Evolutionary conservation across 2,113 vertebrate genomes (phyloP).

Genomic region (Pteropus alecto): DNA sequence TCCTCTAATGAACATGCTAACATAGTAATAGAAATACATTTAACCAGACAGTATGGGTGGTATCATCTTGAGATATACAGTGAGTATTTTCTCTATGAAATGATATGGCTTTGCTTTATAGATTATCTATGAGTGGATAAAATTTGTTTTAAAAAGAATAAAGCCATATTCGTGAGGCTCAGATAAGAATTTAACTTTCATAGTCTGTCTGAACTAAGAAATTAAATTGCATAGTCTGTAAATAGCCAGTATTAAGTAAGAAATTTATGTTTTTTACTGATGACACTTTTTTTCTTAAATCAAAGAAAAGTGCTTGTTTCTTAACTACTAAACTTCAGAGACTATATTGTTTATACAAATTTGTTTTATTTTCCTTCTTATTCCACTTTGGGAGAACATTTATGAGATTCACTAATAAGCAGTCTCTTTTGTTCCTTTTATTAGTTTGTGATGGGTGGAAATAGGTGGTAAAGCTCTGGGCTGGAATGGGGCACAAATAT

Average conservation of each 20-base stretch:
- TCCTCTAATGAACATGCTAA: not conserved
- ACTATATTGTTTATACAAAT: not conserved
- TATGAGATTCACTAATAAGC: not conserved
- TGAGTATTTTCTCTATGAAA: not conserved
- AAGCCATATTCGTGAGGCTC: not conserved
- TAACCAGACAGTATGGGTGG: not conserved
- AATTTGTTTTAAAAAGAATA: not conserved
- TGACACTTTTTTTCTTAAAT: constrained; percentile 12
- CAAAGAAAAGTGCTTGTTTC: not conserved
- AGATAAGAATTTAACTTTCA: constrained; percentile 32
- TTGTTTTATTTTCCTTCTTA: not conserved
- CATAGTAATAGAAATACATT: not conserved
- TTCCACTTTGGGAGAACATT: not conserved
- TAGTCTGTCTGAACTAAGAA: not conserved
- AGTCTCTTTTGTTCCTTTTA: not conserved
- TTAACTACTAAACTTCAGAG: not conserved
- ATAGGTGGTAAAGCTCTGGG: not conserved
- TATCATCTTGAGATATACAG: not conserved
- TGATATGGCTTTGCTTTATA: not conserved
- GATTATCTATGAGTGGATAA: not conserved
- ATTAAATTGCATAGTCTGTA: not conserved
- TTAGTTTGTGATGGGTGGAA: not conserved
- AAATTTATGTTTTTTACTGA: not conserved
- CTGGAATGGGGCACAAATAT: not conserved
- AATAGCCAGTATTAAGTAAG: not conserved